Base-by-base conservation (phyloP, 2,113 vertebrate species). In the Mystacornis crossleyi region DNA sequence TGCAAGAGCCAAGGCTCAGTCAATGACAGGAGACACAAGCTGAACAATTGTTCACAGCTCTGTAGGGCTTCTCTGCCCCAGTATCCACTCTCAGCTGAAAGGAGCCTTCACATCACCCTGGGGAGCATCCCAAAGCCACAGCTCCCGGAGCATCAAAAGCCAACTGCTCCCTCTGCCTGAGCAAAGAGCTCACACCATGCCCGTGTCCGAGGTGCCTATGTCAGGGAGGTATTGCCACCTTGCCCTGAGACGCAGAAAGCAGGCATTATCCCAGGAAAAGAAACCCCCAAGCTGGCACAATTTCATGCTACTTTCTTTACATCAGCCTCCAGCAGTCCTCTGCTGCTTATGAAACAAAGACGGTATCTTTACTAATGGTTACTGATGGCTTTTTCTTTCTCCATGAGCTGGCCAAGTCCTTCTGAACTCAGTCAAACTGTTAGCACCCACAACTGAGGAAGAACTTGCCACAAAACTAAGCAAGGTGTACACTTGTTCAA, bases 161-260 rank as follows among this genome's bases (percentile, higher is more conserved):
- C 61, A 81, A 14, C 42, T 23, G 42, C 69, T 73, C 48, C 16
- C 33, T 36, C 58, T 65, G 29, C 47, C 45, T 2, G 1, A 29
- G 47, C n/a, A 61, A 29, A 47, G 40, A 50, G 28, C 29, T 72
- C 58, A 64, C 33, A 12, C n/a, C 11, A 0, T 9, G 40, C 42
- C 36, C 0, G 1, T 15, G 57, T 2, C 14, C 5, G 36, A 31
- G 29, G 21, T 83, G 58, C 57, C n/a, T 45, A 2, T 14, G n/a
- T 11, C 51, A 43, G 31, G 14, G 54, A 92, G 26, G 4, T 19
- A 43, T 9, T 55, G 34, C 18, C 57, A 58, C 38, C 51, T 19
- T 54, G 33, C 43, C 29, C 43, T 0, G 6, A 50, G 21, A 77
- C 38, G 53, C 20, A 33, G 24, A 26, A 55, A 60, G 36, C 16